phyloP scores from a whole-genome alignment of 2,888 invertebrate genomes.

The Tyria jacobaeae region DNA sequence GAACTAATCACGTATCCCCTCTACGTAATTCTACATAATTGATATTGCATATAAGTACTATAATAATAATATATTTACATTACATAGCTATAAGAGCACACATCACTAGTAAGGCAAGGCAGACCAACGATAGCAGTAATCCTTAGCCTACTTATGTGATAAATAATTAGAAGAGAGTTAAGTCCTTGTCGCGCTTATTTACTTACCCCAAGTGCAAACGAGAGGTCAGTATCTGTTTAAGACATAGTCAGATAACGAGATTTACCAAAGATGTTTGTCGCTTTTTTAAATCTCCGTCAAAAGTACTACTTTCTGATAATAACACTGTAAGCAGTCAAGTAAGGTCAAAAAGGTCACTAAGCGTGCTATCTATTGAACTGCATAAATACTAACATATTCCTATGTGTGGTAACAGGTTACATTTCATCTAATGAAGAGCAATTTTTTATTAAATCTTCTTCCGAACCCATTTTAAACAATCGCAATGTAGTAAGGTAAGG shows the following conservation, averaged over 20 bases:
- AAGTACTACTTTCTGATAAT: too few relatives aligned
- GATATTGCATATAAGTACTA: conserved; percentile 29
- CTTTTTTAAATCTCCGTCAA: neutral
- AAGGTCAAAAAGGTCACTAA: neutral
- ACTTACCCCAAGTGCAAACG: neutral
- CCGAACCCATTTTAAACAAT: neutral
- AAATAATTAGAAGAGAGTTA: conserved; percentile 12
- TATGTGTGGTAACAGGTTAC: neutral
- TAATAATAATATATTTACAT: conserved; percentile 32
- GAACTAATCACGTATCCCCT: conserved; percentile 15
- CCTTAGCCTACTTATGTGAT: conserved; percentile 63
- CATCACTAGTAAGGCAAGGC: conserved; percentile 60
- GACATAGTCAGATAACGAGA: neutral
- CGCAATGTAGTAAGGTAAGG: too few relatives aligned
- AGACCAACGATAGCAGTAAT: conserved; percentile 62
- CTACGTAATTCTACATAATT: conserved; percentile 25
- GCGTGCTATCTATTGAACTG: neutral
- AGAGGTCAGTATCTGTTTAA: neutral
- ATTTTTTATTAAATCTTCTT: neutral
- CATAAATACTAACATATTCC: neutral
- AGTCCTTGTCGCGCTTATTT: conserved; percentile 11
- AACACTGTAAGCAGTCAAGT: too few relatives aligned
- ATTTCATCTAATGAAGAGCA: neutral
- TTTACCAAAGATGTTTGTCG: neutral
- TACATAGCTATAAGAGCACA: conserved; percentile 31